Evolutionary conservation across 2,113 vertebrate species (phyloP), one percentile per base, ranked within the genome.

Genomic region (Cercocebus atys): DNA sequence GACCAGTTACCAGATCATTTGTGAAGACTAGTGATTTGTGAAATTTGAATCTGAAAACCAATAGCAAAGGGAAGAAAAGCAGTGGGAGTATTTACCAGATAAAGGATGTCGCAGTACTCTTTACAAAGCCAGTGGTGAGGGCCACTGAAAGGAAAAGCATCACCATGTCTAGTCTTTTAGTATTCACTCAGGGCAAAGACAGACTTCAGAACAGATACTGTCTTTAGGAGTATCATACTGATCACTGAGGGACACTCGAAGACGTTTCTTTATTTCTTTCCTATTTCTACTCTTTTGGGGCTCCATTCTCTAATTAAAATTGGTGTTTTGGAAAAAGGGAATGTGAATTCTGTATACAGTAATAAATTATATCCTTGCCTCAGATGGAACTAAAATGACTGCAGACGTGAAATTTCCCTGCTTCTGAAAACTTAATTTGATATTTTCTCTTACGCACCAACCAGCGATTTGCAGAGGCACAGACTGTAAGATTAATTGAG

Each of bases 371-470:
- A 86, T 97, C 89, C 90, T 0, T 5, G 96, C 97, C 90, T 95
- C 89, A 95, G 96, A 98, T 80, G 97, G 96, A 97, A 97, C 98
- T 97, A 97, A 98, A 97, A 98, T 97, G 97, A 97, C 96, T 98
- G 57, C 93, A 93, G 97, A 96, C 90, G 96, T 96, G 94, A 98
- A 97, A 98, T 96, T 98, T 97, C 93, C 92, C 96, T 97, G 97
- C 90, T 68, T 96, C 97, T 94, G 96, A 98, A 98, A 98, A 97
- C 96, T 98, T 97, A 97, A 98, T 98, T 98, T 97, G 97, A 97
- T 98, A 98, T 98, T 98, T 96, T 98, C 98, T 98, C 94, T 98
- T 98, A 82, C 89, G 92, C 94, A 97, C 61, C 92, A 94, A 98
- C 97, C 88, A 50, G 97, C 59, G 90, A 95, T 97, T 98, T 98